Base-by-base conservation (phyloP, 2,113 vertebrate species). In the Silurus asotus region DNA sequence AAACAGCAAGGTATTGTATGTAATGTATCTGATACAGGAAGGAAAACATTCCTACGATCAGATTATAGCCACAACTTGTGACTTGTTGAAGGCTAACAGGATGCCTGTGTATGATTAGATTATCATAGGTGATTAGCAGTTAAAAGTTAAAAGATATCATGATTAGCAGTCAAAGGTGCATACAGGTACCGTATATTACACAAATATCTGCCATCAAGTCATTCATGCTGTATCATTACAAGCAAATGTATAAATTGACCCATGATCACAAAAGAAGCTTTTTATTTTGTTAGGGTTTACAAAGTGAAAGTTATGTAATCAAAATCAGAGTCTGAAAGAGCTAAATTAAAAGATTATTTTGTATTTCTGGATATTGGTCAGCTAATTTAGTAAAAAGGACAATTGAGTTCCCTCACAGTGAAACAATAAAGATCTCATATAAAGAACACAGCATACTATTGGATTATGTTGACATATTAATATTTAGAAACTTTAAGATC, bases 261-360 rank as follows among this genome's bases (percentile, higher is more conserved):
- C 91, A 80, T 90, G 85, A 25, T 91, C 89, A 90, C 90, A 90
- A 59, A 91, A 92, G 74, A 82, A 92, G 61, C 90, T 90, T 6
- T 88, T 83, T 51, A 92, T 67, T 56, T 87, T 62, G n/a, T 45
- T 86, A 37, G 49, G 88, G 84, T 81, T 82, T 83, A 82, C 91
- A 92, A 59, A 90, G 87, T 23, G 94, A 95, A 55, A 94, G 92
- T 82, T 88, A 85, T 0, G 86, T 94, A 37, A 0, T 53, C 13
- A 93, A 86, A 8, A 83, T 62, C 90, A 75, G 95, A n/a, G 86
- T 95, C 94, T 13, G 89, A 85, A 74, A 95, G 88, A 2, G 93
- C 94, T n/a, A 95, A 51, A 49, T 92, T 93, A 77, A 94, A 94
- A 93, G 25, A 95, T 92, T 13, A 90, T 92, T 53, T 94, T 74